Conservation (phyloP, 2,113 vertebrate genomes). For the Phylloscopus trochiloides region DNA sequence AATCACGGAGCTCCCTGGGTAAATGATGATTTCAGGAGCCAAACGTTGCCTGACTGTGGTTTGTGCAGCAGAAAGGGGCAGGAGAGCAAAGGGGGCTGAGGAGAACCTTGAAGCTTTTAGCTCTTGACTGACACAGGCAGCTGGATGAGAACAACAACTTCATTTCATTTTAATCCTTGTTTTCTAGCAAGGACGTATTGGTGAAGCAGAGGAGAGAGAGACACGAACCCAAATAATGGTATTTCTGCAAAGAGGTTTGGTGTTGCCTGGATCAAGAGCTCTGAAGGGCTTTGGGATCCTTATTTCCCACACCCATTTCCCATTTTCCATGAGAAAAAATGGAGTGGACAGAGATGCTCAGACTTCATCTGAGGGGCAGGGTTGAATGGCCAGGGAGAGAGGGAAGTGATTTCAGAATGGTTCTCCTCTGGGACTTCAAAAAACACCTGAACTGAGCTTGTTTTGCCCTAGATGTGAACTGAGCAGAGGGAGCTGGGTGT, state of each 20-base stretch:
- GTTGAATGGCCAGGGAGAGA: not conserved
- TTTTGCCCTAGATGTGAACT: not conserved
- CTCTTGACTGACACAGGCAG: not conserved
- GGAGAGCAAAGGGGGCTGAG: not conserved
- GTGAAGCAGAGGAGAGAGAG: not conserved
- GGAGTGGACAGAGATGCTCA: not conserved
- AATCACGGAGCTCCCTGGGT: not conserved
- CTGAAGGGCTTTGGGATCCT: not conserved
- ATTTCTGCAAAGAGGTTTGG: not conserved
- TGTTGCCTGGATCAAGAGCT: not conserved
- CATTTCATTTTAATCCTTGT: not conserved
- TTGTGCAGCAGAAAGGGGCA: not conserved
- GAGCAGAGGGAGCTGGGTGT: not conserved
- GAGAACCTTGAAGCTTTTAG: not conserved
- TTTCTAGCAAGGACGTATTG: not conserved
- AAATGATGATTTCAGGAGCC: not conserved
- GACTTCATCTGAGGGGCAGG: not conserved
- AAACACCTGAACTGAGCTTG: not conserved
- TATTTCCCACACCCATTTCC: not conserved
- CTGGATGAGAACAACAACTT: not conserved
- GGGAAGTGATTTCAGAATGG: not conserved
- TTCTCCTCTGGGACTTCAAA: not conserved
- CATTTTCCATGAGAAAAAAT: not conserved
- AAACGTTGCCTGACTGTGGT: not conserved
- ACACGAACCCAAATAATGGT: not conserved